phyloP scores from a whole-genome alignment of 2,797 vertebrate species.

The Cirrhinus molitorella region DNA sequence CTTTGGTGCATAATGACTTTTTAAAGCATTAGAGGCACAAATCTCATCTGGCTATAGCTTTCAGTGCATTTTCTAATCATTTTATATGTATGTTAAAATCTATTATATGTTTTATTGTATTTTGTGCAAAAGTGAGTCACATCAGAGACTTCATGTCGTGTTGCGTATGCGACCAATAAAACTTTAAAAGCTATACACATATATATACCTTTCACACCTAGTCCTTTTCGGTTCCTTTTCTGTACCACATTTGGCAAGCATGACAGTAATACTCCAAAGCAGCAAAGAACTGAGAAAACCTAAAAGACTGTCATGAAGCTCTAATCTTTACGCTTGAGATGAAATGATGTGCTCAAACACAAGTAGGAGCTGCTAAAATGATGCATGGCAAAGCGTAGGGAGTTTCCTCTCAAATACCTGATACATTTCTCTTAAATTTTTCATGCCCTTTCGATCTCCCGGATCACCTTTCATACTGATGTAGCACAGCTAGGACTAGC shows the following conservation, averaged over 20 bases:
- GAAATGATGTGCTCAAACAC: conserved; percentile 57
- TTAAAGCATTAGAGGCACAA: background rate
- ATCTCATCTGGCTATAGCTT: background rate
- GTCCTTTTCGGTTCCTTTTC: background rate
- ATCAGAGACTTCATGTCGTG: background rate
- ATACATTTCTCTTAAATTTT: conserved; percentile 79
- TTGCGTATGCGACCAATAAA: background rate
- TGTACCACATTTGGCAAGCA: background rate
- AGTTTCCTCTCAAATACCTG: conserved; percentile 77
- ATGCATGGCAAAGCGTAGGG: conserved; percentile 68
- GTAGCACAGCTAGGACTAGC: conserved; percentile 70
- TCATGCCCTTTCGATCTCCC: conserved; percentile 78
- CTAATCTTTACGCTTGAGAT: conserved; percentile 1
- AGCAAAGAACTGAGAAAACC: background rate
- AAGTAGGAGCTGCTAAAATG: conserved; percentile 60
- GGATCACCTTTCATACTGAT: conserved; percentile 77
- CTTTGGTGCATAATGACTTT: conserved; percentile 9
- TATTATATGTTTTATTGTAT: background rate
- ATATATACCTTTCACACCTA: background rate
- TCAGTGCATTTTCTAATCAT: background rate
- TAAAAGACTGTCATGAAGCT: background rate
- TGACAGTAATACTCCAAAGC: background rate
- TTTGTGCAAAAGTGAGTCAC: no score
- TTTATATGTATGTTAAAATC: background rate
- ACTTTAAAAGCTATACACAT: background rate